Evolutionary conservation across 2,797 vertebrate species (phyloP).

Genomic region (Sebastes vulpes): DNA sequence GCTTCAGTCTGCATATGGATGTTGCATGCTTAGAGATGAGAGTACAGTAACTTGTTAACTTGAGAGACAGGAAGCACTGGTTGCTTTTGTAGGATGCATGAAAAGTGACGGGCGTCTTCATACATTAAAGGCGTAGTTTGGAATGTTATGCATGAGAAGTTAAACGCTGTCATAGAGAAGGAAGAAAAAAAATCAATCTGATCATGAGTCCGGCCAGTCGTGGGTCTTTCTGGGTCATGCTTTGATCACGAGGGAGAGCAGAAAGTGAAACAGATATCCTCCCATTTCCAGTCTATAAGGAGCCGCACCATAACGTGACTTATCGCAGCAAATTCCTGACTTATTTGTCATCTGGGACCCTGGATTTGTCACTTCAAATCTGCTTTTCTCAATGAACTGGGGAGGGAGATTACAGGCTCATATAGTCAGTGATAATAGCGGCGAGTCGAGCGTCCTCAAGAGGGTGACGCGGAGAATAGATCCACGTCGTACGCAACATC

Average conservation of each 20-base stretch:
- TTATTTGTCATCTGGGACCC: conserved; percentile 74
- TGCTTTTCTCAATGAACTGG: conserved; percentile 74
- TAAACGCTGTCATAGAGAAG: background rate
- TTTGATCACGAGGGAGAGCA: conserved; percentile 27
- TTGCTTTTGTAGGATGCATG: conserved; percentile 24
- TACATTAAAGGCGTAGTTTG: conserved; percentile 11
- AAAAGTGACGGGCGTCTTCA: background rate
- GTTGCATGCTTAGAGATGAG: background rate
- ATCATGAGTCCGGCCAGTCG: background rate
- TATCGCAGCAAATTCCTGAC: conserved; percentile 62
- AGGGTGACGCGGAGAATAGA: conserved; percentile 44
- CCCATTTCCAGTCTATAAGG: conserved; percentile 14
- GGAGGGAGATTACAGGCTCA: conserved; percentile 69
- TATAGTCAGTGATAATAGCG: conserved; percentile 57
- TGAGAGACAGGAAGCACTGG: conserved; percentile 7
- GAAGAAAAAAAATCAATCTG: background rate
- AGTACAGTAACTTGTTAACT: conserved; percentile 12
- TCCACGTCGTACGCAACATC: conserved; percentile 23
- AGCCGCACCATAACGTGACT: conserved; percentile 51
- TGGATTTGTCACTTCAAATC: conserved; percentile 77
- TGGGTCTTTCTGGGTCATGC: conserved; percentile 37
- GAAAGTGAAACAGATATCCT: conserved; percentile 27
- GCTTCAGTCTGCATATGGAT: background rate
- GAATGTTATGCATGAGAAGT: conserved; percentile 10
- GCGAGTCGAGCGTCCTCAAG: conserved; percentile 49